Conservation (phyloP, 2,888 invertebrate species). For the Cetonia aurata region DNA sequence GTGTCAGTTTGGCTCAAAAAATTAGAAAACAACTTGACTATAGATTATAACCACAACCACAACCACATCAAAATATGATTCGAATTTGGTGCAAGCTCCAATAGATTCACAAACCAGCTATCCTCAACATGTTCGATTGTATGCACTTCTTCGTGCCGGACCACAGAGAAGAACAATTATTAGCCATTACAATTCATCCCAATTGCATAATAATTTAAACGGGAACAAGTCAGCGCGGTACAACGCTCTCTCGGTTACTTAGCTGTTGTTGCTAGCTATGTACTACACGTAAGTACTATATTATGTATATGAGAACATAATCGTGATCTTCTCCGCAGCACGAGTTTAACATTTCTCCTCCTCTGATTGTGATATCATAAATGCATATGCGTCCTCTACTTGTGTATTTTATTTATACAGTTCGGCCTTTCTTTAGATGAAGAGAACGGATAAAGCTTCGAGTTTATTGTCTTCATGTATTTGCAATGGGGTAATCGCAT, state of each 20-base stretch:
- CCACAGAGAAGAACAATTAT: constrained; percentile 26
- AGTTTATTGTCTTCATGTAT: constrained; percentile 30
- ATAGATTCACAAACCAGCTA: too few relatives aligned
- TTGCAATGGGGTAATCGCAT: constrained; percentile 24
- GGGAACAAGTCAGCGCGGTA: constrained; percentile 1
- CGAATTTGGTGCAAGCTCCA: too few relatives aligned
- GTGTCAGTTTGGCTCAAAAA: too few relatives aligned
- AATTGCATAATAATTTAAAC: constrained; percentile 23
- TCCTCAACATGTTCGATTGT: too few relatives aligned
- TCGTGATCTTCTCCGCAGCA: constrained; percentile 43
- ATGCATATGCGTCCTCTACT: constrained; percentile 30
- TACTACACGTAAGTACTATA: constrained; percentile 6
- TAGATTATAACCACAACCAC: too few relatives aligned
- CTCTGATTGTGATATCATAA: constrained; percentile 42
- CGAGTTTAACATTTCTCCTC: constrained; percentile 43
- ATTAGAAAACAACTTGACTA: too few relatives aligned
- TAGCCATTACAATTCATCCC: constrained; percentile 1
- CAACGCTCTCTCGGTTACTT: constrained; percentile 18
- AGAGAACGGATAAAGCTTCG: background rate
- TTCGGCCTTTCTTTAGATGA: background rate
- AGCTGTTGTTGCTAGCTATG: constrained; percentile 12
- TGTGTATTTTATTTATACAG: constrained; percentile 5
- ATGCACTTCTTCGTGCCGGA: background rate
- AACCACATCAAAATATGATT: too few relatives aligned
- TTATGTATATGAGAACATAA: constrained; percentile 28